Base-by-base conservation (phyloP, 2,797 vertebrate species). In the Esox masquinongy region DNA sequence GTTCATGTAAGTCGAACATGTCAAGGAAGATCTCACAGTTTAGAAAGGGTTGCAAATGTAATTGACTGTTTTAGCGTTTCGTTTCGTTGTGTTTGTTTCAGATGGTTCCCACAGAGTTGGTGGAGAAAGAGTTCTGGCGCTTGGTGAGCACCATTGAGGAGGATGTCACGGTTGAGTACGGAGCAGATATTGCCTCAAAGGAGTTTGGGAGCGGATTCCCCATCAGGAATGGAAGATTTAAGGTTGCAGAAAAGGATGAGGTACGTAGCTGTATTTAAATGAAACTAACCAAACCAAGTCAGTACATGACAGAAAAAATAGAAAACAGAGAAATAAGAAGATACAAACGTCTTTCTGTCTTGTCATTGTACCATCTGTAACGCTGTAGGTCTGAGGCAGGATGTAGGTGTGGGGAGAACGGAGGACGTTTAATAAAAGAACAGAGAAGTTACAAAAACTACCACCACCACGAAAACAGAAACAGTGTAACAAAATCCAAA, bases 101-200 rank as follows among this genome's bases (percentile, higher is more conserved):
- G 98, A 99, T 99, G 98, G 98, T 99, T 17, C 97, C 98, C 68
- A 99, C 97, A 0, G 97, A 99, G 84, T 88, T 99, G 80, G 98
- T 99, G 76, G 98, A 99, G 87, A 99, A 99, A 43, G 98, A 99
- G 81, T 99, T 99, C 82, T 99, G 98, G 98, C 95, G 98, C 68
- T 89, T 99, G 73, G 97, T 99, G 36, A 97, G 96, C 86, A 97
- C 97, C 74, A 97, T 99, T 31, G 96, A 98, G 56, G 98, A 99
- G 79, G 98, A 99, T 16, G 97, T 99, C 47, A 99, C 97, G 0
- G 98, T 99, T 8, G 98, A 99, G 77, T 99, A 99, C 3, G 98
- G 98, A 70, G 98, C 98, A 8, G 98, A 99, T 83, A 99, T 99
- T 1, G 97, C 97, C 74, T 99, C 98, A 0, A 98, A 99, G 87